Conservation (phyloP, 1,140 invertebrate genomes). For the Euura lappo region DNA sequence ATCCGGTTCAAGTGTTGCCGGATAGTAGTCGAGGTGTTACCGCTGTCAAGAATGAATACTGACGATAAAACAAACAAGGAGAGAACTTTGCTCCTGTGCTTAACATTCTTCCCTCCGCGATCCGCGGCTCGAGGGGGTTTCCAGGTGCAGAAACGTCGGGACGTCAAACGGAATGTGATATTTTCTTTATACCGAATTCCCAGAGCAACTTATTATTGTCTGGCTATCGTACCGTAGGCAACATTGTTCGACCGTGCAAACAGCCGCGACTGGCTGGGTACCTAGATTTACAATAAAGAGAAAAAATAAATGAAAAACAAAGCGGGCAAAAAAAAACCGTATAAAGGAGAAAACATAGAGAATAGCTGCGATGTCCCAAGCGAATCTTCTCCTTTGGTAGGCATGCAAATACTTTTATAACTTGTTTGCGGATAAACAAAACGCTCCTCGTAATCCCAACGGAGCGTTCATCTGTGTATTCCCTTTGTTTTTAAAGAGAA, state of each 20-base stretch:
- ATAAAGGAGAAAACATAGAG: not conserved
- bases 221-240: slow-evolving; percentile 22
- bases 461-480: slow-evolving; percentile 31
- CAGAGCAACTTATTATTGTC: slow-evolving; percentile 46
- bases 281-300: not conserved
- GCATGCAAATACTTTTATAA: slow-evolving; percentile 24
- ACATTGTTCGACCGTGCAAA: not conserved
- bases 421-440: slow-evolving; percentile 46
- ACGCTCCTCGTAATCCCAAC: slow-evolving; percentile 34
- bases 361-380: not conserved
- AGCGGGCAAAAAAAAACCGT: too few species aligned
- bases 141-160: too few species aligned
- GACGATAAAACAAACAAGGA: too few species aligned
- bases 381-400: not conserved
- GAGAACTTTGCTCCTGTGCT: too few species aligned
- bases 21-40: not conserved
- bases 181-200: slow-evolving; percentile 31
- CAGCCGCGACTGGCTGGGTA: not conserved
- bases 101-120: too few species aligned
- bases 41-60: not conserved
- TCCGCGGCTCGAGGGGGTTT: too few species aligned
- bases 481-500: slow-evolving; percentile 28
- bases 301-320: too few species aligned
- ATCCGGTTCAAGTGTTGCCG: not conserved
- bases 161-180: slow-evolving; percentile 41